Conservation (phyloP, 2,797 vertebrate species). For the Parambassis ranga region DNA sequence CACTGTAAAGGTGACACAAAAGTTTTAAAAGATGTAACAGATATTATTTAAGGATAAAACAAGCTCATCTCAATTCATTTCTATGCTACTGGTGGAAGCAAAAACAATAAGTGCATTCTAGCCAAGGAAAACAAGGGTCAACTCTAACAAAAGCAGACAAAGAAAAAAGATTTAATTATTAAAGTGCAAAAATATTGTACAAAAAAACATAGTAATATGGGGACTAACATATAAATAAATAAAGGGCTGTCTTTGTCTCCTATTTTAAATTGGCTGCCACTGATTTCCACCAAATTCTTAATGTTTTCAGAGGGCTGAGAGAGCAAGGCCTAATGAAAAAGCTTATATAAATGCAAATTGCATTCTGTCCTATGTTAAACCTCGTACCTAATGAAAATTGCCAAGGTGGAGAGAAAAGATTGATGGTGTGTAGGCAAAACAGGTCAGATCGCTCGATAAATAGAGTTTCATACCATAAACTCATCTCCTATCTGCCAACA, state of each 20-base stretch:
- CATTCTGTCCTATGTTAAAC: slow-evolving; percentile 82
- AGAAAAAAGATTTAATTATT: slow-evolving; percentile 23
- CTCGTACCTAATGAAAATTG: slow-evolving; percentile 78
- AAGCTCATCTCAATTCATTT: slow-evolving; percentile 18
- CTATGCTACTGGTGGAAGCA: neutral
- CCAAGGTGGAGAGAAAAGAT: slow-evolving; percentile 66
- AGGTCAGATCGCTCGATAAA: slow-evolving; percentile 78
- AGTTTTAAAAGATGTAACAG: slow-evolving; percentile 4
- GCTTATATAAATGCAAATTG: slow-evolving; percentile 88
- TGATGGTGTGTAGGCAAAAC: slow-evolving; percentile 63
- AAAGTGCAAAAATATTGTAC: slow-evolving; percentile 13
- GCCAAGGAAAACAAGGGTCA: neutral
- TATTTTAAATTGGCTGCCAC: slow-evolving; percentile 72
- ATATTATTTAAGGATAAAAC: neutral
- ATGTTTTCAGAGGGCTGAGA: slow-evolving; percentile 75
- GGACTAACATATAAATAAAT: slow-evolving; percentile 38
- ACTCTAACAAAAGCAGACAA: slow-evolving; percentile 3
- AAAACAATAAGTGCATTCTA: slow-evolving; percentile 1
- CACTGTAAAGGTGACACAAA: neutral
- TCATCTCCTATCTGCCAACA: slow-evolving; percentile 53
- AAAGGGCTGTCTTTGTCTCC: slow-evolving; percentile 45
- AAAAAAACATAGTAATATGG: slow-evolving; percentile 4
- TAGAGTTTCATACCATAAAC: slow-evolving; percentile 56
- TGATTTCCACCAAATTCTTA: slow-evolving; percentile 73
- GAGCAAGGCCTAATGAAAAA: slow-evolving; percentile 81